phyloP scores from a whole-genome alignment of 2,797 vertebrate species.

The Aratinga solstitialis region DNA sequence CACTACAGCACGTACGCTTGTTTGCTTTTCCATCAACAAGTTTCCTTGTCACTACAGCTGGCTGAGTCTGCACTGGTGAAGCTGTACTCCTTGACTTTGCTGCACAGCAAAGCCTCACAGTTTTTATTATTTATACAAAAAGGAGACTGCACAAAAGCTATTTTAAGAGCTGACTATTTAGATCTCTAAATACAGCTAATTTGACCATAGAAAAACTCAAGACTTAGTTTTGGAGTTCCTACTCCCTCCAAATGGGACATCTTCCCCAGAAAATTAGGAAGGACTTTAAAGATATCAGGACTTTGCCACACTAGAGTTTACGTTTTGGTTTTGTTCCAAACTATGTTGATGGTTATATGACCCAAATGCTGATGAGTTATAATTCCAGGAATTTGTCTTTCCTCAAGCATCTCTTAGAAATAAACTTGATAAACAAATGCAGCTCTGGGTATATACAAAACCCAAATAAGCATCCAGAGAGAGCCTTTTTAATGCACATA shows the following conservation, averaged over 20 bases:
- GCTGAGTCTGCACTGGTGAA: not conserved
- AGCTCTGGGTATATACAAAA: not conserved
- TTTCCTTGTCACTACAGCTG: not conserved
- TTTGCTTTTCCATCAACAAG: not conserved
- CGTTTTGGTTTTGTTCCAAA: not conserved
- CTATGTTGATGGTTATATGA: not conserved
- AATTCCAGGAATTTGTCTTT: not conserved
- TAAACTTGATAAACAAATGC: not conserved
- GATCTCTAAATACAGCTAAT: not conserved
- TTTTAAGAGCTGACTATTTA: not conserved
- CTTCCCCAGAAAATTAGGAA: not conserved
- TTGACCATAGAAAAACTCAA: not conserved
- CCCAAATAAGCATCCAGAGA: not conserved
- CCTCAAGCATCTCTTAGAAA: not conserved
- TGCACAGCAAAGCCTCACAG: not conserved
- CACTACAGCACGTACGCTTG: not conserved
- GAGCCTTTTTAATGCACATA: not conserved
- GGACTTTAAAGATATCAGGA: not conserved
- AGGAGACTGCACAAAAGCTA: not conserved
- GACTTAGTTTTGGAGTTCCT: not conserved
- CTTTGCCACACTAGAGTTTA: not conserved
- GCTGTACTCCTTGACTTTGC: not conserved
- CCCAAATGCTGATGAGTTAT: not conserved
- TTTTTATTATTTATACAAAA: not conserved
- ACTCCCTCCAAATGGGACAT: not conserved